Evolutionary conservation across 2,113 vertebrate genomes (phyloP).

Genomic region (Corythaeola cristata): DNA sequence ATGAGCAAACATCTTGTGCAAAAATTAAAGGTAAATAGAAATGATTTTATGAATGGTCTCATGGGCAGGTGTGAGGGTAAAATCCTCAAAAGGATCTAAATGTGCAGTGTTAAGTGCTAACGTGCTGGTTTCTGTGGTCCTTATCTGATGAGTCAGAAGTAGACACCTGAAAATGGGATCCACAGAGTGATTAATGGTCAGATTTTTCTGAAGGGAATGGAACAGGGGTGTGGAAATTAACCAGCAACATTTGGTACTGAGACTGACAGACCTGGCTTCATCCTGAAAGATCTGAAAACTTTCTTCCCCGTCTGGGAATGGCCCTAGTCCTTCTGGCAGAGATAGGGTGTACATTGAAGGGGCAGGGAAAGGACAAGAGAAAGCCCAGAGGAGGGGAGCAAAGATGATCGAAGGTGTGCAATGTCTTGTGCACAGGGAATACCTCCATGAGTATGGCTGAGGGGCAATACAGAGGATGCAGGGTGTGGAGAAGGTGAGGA

Average conservation of each 20-base stretch:
- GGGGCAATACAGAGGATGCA: neutral
- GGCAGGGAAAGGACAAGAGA: neutral
- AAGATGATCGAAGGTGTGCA: neutral
- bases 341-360: neutral
- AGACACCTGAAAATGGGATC: neutral
- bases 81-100: neutral
- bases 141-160: neutral
- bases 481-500: neutral
- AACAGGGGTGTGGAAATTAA: neutral
- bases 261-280: neutral
- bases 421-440: neutral
- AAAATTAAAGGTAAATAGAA: neutral
- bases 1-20: neutral
- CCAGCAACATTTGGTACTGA: neutral
- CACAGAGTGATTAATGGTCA: neutral
- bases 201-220: neutral
- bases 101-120: fast-evolving
- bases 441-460: neutral
- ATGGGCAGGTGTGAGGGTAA: neutral
- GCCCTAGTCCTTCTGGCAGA: neutral
- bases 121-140: neutral
- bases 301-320: neutral
- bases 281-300: neutral
- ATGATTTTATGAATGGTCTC: neutral
- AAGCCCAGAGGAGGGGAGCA: neutral